These are phyloP conservation scores for Ceriagrion tenellum DNA, from an alignment of 2,888 invertebrate genomes.

Conservation along the genomic window DNA sequence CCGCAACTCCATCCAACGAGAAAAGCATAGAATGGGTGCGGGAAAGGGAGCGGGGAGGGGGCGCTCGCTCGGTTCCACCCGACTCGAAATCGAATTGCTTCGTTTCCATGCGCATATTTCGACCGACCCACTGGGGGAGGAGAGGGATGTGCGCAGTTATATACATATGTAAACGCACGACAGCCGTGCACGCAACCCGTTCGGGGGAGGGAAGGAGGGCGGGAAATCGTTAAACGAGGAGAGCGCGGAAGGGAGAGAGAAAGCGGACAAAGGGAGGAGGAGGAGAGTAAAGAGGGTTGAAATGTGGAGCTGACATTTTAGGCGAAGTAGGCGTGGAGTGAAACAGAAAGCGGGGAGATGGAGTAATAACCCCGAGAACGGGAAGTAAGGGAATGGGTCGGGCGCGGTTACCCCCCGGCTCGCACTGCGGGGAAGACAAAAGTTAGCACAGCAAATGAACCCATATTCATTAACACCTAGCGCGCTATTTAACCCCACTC, in stretches of 20 bases:
- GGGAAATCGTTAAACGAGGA: background rate
- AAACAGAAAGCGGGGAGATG: background rate
- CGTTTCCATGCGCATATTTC: background rate
- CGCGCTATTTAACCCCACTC: background rate
- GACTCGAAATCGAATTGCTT: background rate
- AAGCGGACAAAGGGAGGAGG: background rate
- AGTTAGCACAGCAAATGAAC: background rate
- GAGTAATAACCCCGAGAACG: background rate
- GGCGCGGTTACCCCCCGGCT: background rate
- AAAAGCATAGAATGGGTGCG: too few species aligned
- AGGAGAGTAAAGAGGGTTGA: background rate
- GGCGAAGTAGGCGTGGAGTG: background rate
- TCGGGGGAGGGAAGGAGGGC: background rate
- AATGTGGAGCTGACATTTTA: constrained; percentile 15
- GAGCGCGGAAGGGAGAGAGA: background rate
- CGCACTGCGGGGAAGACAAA: background rate
- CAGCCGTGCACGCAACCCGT: background rate
- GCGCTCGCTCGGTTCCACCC: background rate
- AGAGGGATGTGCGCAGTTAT: background rate
- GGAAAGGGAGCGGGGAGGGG: background rate
- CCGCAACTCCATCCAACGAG: background rate
- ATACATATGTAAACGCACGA: background rate
- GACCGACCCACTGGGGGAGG: background rate
- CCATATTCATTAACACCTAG: background rate
- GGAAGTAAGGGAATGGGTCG: background rate